These are phyloP conservation scores for Lordiphosa andalusiaca DNA, from an alignment of 2,888 invertebrate genomes.

Conservation along the genomic window DNA sequence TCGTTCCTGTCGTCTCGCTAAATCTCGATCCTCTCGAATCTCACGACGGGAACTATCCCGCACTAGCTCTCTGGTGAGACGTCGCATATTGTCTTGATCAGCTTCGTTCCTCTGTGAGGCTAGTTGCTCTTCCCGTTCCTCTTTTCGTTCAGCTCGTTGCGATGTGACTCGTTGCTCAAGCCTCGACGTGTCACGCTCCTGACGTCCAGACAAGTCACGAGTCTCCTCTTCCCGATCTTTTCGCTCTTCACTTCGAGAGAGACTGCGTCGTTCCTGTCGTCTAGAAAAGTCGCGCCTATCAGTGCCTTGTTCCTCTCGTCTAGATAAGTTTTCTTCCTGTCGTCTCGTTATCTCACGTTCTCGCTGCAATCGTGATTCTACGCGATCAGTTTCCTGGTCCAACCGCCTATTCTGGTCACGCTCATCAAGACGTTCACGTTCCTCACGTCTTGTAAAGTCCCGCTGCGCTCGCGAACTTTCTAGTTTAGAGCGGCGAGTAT, in stretches of 20 bases:
- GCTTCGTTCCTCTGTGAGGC: background rate
- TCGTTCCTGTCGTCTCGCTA: background rate
- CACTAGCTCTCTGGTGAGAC: background rate
- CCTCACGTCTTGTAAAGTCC: no score
- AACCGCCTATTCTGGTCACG: no score
- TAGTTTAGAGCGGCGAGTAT: no score
- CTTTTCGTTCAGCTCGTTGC: slow-evolving; percentile 5
- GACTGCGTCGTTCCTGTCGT: background rate
- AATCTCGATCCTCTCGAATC: background rate
- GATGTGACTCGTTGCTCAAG: background rate
- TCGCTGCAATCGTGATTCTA: background rate
- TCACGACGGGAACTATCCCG: background rate
- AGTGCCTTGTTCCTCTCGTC: background rate
- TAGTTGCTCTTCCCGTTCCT: background rate
- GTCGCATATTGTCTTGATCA: slow-evolving; percentile 2
- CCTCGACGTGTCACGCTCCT: background rate
- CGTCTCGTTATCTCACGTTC: background rate
- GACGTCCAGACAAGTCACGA: background rate
- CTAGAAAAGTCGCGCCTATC: background rate
- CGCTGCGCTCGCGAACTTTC: no score
- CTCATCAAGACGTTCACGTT: no score
- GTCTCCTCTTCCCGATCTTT: background rate
- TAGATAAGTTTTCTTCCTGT: background rate
- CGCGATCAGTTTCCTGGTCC: no score
- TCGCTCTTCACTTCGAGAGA: background rate